phyloP scores from a whole-genome alignment of 2,113 vertebrate genomes.

The Eleginops maclovinus region DNA sequence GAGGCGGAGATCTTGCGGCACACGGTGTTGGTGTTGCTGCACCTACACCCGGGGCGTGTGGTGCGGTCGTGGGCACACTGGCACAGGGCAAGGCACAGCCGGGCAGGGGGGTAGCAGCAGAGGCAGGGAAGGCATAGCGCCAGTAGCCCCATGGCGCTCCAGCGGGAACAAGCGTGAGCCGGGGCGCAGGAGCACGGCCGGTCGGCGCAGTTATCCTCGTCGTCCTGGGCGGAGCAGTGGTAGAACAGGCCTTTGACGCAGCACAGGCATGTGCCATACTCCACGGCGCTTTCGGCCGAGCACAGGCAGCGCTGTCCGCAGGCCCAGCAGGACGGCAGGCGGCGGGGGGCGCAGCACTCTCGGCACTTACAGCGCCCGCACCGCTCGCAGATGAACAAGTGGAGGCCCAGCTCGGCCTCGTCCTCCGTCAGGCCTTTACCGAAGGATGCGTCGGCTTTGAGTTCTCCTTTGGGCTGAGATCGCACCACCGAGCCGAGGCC shows the following conservation, averaged over 20 bases:
- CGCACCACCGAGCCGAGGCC: conserved; percentile 85
- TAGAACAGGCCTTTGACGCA: conserved; percentile 97
- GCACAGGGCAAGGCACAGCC: conserved; percentile 94
- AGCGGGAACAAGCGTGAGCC: conserved; percentile 90
- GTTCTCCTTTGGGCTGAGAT: conserved; percentile 89
- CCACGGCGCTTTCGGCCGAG: conserved; percentile 91
- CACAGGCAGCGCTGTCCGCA: conserved; percentile 96
- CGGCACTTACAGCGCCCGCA: conserved; percentile 94
- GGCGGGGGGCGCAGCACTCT: conserved; percentile 89
- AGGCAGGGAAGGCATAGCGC: conserved; percentile 96
- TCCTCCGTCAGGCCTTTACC: conserved; percentile 84
- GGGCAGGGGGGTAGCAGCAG: conserved; percentile 97
- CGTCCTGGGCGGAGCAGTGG: conserved; percentile 95
- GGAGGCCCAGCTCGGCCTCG: conserved; percentile 76
- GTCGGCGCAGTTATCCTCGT: conserved; percentile 97
- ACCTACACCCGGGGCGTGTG: conserved; percentile 95
- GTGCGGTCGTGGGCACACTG: conserved; percentile 90
- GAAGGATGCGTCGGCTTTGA: conserved; percentile 85
- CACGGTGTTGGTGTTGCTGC: conserved; percentile 96
- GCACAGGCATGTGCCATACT: conserved; percentile 95
- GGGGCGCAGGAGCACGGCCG: conserved; percentile 93
- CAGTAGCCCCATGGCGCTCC: conserved; percentile 92
- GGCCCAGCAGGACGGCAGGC: conserved; percentile 94
- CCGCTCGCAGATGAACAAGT: conserved; percentile 92
- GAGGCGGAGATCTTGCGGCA: conserved; percentile 95